phyloP scores from a whole-genome alignment of 2,797 vertebrate genomes.

The Pelochelys cantorii region DNA sequence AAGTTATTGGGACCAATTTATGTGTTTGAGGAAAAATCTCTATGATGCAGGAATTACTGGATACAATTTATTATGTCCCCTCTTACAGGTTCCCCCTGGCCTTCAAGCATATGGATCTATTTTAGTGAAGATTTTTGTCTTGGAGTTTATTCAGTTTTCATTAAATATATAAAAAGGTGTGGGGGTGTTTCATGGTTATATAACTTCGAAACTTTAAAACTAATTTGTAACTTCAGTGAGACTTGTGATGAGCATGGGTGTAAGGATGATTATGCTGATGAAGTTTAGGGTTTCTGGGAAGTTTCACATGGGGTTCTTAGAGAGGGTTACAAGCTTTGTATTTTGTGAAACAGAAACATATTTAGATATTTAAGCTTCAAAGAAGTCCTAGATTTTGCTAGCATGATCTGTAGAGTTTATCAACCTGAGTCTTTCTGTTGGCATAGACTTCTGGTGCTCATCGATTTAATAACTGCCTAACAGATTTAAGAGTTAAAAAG shows the following conservation, averaged over 20 bases:
- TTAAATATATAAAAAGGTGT: not conserved
- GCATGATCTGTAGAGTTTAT: constrained; percentile 48
- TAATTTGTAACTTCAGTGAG: constrained; percentile 8
- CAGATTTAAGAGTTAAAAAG: constrained; percentile 51
- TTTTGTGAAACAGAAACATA: not conserved
- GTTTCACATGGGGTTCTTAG: not conserved
- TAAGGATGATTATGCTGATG: not conserved
- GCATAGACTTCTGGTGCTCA: constrained; percentile 15
- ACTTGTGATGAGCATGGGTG: not conserved
- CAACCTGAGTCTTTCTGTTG: constrained; percentile 11
- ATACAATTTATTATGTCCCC: not conserved
- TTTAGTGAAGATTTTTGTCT: not conserved
- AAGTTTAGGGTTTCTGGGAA: not conserved
- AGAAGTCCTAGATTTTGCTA: constrained; percentile 45
- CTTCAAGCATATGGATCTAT: not conserved
- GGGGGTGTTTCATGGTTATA: not conserved
- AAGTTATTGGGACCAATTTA: not conserved
- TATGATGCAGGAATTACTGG: not conserved
- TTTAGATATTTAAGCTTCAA: not conserved
- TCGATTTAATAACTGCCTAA: constrained; percentile 36
- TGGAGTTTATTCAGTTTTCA: not conserved
- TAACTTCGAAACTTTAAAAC: not conserved
- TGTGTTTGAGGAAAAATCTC: rapidly evolving
- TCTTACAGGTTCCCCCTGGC: not conserved
- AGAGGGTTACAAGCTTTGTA: not conserved